Conservation (phyloP, 2,113 vertebrate species). For the Cyanoderma ruficeps region DNA sequence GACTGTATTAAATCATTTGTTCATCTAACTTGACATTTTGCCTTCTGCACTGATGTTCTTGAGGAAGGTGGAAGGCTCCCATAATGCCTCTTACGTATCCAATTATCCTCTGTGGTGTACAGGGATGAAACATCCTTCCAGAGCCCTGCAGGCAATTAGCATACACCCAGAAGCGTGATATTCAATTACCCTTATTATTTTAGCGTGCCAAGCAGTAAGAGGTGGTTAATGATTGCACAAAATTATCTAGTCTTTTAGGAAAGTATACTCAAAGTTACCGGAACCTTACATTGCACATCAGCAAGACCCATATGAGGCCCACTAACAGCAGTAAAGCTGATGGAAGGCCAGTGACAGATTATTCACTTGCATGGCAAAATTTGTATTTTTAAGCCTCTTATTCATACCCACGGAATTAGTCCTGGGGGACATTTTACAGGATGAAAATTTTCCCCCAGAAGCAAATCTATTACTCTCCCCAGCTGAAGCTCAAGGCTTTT, state of each 20-base stretch:
- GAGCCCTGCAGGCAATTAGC: slow-evolving; percentile 34
- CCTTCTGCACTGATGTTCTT: slow-evolving; percentile 10
- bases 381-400: background rate
- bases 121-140: slow-evolving; percentile 10
- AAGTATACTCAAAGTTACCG: background rate
- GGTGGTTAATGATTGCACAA: slow-evolving; percentile 17
- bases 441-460: background rate
- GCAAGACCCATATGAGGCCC: background rate
- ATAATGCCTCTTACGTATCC: background rate
- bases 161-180: background rate
- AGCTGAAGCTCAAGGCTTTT: background rate
- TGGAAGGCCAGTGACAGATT: background rate
- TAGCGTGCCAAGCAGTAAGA: slow-evolving; percentile 1
- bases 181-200: slow-evolving; percentile 52
- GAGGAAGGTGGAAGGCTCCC: slow-evolving; percentile 36
- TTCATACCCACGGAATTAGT: background rate
- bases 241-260: background rate
- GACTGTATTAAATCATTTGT: slow-evolving; percentile 7
- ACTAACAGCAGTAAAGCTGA: background rate
- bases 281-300: background rate
- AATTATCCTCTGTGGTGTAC: background rate
- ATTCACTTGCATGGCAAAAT: background rate
- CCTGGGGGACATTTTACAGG: background rate
- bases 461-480: background rate
- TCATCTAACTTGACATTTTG: slow-evolving; percentile 31